Evolutionary conservation across 2,888 invertebrate genomes (phyloP), one percentile per base, ranked within the genome.

Genomic region (Netelia inedita): DNA sequence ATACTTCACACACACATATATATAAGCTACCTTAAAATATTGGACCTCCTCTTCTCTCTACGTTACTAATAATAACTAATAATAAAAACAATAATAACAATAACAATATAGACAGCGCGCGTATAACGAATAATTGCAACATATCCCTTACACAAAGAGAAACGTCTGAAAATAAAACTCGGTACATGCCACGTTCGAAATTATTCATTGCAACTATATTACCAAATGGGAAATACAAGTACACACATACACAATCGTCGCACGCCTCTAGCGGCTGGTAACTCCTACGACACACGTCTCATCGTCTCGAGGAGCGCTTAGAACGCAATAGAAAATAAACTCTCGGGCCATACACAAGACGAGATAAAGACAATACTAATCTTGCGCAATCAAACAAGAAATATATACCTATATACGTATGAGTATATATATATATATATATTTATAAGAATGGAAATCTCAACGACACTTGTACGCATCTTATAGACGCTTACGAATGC

Each of bases 261-360:
- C 35, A 35, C 35, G 35, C 35, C 35, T 35, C 35, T 35, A 35
- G 35, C 35, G 53, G 53, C n/a, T 53, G n/a, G 43, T 55, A 35
- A 53, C 43, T 72, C 71, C 11, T 43, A 21, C 55, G n/a, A 19
- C 35, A 57, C 21, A 19, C 28, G 28, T 11, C 61, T 16, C 16
- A 28, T 57, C 71, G 14, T 57, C 46, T 16, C 35, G 41, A 19
- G 35, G 55, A 57, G 41, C 19, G n/a, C 9, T 69, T 28, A 63
- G 19, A 71, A 65, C 53, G 69, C 28, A 71, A 82, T 57, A 65
- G 53, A 76, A 53, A 71, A 76, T 65, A 69, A 71, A 82, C 63
- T 57, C 28, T 46, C 46, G 11, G 21, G 46, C 9, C 55, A 9
- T 57, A 57, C 8, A 57, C 6, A 21, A 19, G 57, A n/a, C 9